These are phyloP conservation scores for Apamea anceps DNA, from an alignment of 2,888 invertebrate genomes.

Conservation along the genomic window DNA sequence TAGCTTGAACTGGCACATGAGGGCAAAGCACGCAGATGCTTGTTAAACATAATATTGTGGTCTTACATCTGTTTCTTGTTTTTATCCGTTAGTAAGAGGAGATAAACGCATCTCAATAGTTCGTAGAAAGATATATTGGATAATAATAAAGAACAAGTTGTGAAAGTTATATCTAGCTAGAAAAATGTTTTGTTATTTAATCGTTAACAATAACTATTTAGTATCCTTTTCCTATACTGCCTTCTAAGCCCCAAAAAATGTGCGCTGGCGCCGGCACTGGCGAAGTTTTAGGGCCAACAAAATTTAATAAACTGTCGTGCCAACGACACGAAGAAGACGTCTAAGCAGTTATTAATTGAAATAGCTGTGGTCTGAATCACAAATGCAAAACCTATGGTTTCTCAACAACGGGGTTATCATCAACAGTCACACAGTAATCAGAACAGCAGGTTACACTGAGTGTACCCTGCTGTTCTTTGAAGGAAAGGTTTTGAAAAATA, in stretches of 20 bases:
- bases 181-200: background rate
- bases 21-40: slow-evolving; percentile 68
- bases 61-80: no score
- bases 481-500: no score
- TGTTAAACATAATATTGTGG: background rate
- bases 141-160: no score
- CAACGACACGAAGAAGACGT: background rate
- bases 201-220: background rate
- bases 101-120: background rate
- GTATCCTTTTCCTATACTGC: background rate
- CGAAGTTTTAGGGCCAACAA: background rate
- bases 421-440: no score
- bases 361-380: slow-evolving; percentile 11
- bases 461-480: no score
- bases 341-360: slow-evolving; percentile 4
- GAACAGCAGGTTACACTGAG: no score
- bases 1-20: slow-evolving; percentile 71
- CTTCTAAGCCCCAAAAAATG: background rate
- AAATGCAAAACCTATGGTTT: background rate
- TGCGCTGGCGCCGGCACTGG: background rate
- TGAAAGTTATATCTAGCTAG: no score
- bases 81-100: background rate
- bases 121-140: background rate
- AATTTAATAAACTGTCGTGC: background rate
- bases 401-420: background rate